Conservation (phyloP, 2,888 invertebrate genomes). For the Drosophila diplacantha region DNA sequence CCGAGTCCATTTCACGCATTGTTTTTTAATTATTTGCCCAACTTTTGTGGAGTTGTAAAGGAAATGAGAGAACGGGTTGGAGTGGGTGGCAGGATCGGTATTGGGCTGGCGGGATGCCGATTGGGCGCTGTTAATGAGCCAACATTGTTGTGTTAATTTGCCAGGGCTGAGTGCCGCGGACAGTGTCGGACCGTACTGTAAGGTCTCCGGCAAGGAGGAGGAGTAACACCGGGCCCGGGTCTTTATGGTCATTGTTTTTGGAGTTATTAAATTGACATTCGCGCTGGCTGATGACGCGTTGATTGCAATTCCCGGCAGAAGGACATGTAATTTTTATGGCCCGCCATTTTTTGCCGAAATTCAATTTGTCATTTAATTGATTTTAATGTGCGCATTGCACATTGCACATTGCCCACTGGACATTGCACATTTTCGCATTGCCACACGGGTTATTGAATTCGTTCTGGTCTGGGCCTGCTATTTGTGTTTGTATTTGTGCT, state of each 20-base stretch:
- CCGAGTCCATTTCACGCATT: conserved; percentile 49
- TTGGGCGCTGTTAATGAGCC: conserved; percentile 70
- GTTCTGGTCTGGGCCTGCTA: conserved; percentile 16
- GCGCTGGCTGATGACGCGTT: conserved; percentile 59
- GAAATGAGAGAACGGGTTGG: conserved; percentile 19
- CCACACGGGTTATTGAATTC: conserved; percentile 34
- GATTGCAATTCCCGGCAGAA: conserved; percentile 71
- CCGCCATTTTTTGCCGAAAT: conserved; percentile 66
- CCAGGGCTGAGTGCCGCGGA: conserved; percentile 37
- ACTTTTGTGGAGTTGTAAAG: conserved; percentile 63
- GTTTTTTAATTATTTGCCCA: conserved; percentile 69
- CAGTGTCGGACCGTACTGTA: conserved; percentile 36
- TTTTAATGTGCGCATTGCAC: conserved; percentile 63
- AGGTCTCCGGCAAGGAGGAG: conserved; percentile 3
- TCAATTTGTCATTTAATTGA: conserved; percentile 73
- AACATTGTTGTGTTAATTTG: conserved; percentile 77
- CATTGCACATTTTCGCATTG: conserved; percentile 28
- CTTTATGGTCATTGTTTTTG: conserved; percentile 29
- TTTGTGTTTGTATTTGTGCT: conserved; percentile 47
- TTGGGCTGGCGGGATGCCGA: conserved; percentile 7
- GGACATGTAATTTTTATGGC: conserved; percentile 69
- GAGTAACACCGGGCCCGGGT: background rate
- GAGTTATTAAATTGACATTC: conserved; percentile 70
- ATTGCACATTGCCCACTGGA: conserved; percentile 22
- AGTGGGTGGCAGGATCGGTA: conserved; percentile 7